A percentile compares a stretch with the other conserved stretches of the same genome.
These are phyloP conservation scores for Smutsia gigantea DNA, from an alignment of 2,797 vertebrate species.

Conservation along the genomic window DNA sequence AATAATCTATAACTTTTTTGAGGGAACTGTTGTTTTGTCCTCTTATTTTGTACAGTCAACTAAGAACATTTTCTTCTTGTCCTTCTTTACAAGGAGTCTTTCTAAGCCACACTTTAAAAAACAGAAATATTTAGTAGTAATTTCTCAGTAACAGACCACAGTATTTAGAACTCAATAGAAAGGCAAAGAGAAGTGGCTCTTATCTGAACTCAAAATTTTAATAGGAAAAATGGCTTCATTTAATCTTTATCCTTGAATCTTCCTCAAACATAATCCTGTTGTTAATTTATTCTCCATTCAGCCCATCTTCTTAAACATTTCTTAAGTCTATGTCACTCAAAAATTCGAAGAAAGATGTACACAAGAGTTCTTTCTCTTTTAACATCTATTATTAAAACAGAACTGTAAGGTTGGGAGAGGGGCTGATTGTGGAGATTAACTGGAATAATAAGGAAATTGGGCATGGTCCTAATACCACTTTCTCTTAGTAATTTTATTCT, in stretches of 20 bases:
- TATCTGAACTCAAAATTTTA: constrained; percentile 40
- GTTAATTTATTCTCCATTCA: constrained; percentile 2
- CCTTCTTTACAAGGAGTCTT: background rate
- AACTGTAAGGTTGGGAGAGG: background rate
- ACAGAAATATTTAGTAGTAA: background rate
- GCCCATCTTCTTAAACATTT: constrained; percentile 34
- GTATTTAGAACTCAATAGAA: constrained; percentile 48
- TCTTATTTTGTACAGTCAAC: background rate
- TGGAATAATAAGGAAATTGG: background rate
- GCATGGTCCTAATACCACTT: background rate
- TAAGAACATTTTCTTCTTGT: background rate
- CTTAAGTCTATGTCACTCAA: constrained; percentile 38
- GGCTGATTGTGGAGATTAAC: background rate
- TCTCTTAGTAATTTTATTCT: background rate
- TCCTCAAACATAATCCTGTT: constrained; percentile 1
- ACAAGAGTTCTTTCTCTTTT: background rate
- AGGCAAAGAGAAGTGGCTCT: background rate
- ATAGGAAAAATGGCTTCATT: background rate
- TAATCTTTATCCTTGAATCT: constrained; percentile 20
- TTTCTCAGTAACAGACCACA: constrained; percentile 63
- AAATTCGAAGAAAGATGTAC: background rate
- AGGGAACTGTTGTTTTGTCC: constrained; percentile 56
- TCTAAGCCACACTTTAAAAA: background rate
- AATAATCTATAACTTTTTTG: constrained; percentile 5
- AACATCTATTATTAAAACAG: constrained; percentile 13